These are phyloP conservation scores for Plumapathes pennacea DNA, from an alignment of 92 coral and sea anemone species.

Conservation along the genomic window DNA sequence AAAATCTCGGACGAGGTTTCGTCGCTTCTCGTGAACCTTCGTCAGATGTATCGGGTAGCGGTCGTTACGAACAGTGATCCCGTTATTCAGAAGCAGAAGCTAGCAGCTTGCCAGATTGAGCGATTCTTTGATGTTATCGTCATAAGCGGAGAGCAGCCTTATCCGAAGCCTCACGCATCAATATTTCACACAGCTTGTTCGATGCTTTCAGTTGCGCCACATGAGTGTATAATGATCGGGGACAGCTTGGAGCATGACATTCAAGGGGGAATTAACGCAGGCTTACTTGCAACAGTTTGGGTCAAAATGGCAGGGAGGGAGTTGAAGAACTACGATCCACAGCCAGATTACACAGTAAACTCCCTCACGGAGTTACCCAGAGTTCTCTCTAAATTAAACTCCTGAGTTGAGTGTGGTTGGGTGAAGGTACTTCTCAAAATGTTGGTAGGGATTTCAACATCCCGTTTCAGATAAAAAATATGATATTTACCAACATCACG, in stretches of 20 bases:
- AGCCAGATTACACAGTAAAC: conserved; percentile 42
- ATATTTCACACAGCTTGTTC: conserved; percentile 61
- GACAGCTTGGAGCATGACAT: conserved; percentile 48
- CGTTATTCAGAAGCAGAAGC: conserved; percentile 59
- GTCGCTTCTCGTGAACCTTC: conserved; percentile 25
- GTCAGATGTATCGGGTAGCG: conserved; percentile 35
- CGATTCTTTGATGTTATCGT: conserved; percentile 48
- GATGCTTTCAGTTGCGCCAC: conserved; percentile 29
- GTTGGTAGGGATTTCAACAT: no score
- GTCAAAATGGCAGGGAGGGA: conserved; percentile 34
- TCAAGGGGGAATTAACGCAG: conserved; percentile 56
- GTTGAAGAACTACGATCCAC: conserved; percentile 15
- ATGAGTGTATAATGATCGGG: conserved; percentile 56
- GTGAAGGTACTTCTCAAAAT: no score
- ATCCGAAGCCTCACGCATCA: conserved; percentile 53
- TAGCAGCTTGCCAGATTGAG: conserved; percentile 27
- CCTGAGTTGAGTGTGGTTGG: no score
- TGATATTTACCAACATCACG: neutral
- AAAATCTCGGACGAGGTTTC: conserved; percentile 24
- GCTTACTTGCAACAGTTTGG: conserved; percentile 66
- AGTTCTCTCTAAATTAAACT: conserved; percentile 12
- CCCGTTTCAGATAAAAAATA: no score
- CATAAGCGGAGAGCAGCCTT: conserved; percentile 66
- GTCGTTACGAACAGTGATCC: conserved; percentile 59
- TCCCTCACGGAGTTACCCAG: conserved; percentile 36